A percentile compares a stretch with the other conserved stretches of the same genome.
These are phyloP conservation scores for Leptothorax acervorum DNA, from an alignment of 2,888 invertebrate genomes.

Conservation along the genomic window DNA sequence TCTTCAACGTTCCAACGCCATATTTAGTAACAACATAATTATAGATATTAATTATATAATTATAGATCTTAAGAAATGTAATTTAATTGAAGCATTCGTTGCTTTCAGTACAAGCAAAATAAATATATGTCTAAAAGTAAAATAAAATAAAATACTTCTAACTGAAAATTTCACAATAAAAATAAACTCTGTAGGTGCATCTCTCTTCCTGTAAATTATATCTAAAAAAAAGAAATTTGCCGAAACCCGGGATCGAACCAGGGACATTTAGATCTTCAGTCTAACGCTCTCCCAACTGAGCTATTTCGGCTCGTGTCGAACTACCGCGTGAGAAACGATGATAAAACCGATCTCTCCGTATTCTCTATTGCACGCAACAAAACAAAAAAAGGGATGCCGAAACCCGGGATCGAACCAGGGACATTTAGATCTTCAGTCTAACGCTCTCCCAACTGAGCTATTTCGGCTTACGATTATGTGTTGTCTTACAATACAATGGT, in stretches of 20 bases:
- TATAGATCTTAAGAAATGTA: not conserved
- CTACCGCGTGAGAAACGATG: not conserved
- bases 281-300: conserved; percentile 74
- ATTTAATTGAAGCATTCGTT: not conserved
- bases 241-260: conserved; percentile 71
- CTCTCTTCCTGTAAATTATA: not conserved
- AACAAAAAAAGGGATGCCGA: conserved; percentile 55
- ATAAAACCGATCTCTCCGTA: not conserved
- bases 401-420: conserved; percentile 71
- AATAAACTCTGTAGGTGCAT: not conserved
- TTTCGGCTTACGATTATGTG: conserved; percentile 57
- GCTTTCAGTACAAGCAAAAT: not conserved
- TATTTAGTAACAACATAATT: conserved; percentile 12
- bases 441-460: conserved; percentile 73
- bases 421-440: conserved; percentile 72
- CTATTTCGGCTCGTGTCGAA: conserved; percentile 63
- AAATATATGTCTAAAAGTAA: not conserved
- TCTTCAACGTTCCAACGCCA: not conserved
- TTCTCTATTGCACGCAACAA: not conserved
- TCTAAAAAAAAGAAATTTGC: conserved; percentile 46
- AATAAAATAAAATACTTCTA: not conserved
- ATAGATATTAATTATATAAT: conserved; percentile 23
- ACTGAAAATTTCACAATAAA: not conserved
- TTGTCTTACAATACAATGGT: not conserved
- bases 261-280: conserved; percentile 72